Conservation (phyloP, 2,113 vertebrate genomes). For the Eubucco bourcierii region DNA sequence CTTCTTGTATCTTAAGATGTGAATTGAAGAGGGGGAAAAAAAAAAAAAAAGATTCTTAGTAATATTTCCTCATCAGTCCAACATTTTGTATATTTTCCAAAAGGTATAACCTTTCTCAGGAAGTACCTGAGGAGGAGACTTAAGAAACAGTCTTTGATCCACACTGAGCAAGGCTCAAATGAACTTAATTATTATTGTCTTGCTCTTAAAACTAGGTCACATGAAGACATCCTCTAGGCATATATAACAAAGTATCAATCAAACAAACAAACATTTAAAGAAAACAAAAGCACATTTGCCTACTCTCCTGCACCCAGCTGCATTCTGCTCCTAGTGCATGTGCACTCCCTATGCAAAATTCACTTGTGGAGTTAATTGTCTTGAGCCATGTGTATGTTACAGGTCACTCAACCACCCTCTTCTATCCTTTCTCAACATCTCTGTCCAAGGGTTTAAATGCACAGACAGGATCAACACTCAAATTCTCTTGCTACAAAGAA, state of each 20-base stretch:
- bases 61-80: background rate
- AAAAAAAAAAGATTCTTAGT: background rate
- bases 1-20: background rate
- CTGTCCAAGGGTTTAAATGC: background rate
- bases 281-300: background rate
- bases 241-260: background rate
- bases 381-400: background rate
- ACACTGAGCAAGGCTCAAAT: background rate
- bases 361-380: background rate
- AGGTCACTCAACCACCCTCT: background rate
- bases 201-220: background rate
- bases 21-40: background rate
- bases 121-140: background rate
- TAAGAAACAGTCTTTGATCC: background rate
- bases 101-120: background rate
- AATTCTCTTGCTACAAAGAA: background rate
- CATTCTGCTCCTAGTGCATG: background rate
- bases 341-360: background rate
- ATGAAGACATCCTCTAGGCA: background rate
- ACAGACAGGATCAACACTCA: background rate
- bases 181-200: background rate
- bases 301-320: background rate
- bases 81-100: background rate
- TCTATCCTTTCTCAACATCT: background rate
- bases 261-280: background rate